These are phyloP conservation scores for Elysia crispata DNA, from an alignment of 2,888 invertebrate genomes.

Conservation along the genomic window DNA sequence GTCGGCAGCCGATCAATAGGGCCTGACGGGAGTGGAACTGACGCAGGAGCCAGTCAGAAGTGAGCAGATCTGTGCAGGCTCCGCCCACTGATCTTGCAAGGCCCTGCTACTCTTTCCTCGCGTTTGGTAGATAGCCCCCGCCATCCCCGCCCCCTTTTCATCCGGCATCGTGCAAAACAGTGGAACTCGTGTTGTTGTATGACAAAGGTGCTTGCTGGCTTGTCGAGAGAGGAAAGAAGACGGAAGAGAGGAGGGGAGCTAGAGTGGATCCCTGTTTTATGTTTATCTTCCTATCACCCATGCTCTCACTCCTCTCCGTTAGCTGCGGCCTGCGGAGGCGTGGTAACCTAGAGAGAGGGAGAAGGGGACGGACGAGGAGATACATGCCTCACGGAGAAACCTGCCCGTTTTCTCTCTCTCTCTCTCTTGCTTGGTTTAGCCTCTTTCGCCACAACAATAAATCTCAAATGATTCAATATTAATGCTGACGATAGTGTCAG, in stretches of 20 bases:
- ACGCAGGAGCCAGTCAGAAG: too few species aligned
- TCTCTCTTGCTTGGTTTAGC: too few species aligned
- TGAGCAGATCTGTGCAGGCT: too few species aligned
- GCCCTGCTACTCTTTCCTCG: neutral
- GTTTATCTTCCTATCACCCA: neutral
- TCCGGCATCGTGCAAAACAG: too few species aligned
- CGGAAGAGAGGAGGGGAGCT: neutral
- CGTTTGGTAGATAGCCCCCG: too few species aligned
- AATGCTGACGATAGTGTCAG: conserved; percentile 36
- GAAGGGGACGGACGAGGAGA: neutral
- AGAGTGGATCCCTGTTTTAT: neutral
- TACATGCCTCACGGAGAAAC: neutral
- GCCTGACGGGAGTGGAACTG: too few species aligned
- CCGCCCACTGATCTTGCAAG: neutral
- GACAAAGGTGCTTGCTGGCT: too few species aligned
- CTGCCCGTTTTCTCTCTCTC: neutral
- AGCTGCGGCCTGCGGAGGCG: neutral
- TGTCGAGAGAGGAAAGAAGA: conserved; percentile 5
- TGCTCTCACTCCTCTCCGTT: too few species aligned
- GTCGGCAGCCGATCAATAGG: too few species aligned
- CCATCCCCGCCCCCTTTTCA: too few species aligned
- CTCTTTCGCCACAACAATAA: conserved; percentile 39
- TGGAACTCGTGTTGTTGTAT: too few species aligned
- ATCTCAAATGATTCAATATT: conserved; percentile 51
- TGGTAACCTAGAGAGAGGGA: neutral